Conservation (phyloP, 1,140 invertebrate species). For the Philotrypesis tridentata region DNA sequence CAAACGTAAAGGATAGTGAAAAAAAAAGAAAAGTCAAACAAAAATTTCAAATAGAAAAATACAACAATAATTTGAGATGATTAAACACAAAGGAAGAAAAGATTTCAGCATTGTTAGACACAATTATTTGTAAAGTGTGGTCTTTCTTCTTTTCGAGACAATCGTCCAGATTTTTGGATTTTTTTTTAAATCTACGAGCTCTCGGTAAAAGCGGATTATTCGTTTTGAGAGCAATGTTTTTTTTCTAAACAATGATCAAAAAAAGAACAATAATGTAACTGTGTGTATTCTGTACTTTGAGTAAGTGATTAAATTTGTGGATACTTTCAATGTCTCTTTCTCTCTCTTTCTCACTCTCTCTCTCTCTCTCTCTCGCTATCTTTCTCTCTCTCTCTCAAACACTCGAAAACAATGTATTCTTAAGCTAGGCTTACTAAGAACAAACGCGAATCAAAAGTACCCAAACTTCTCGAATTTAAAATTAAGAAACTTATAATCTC, state of each 20-base stretch:
- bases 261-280: not conserved
- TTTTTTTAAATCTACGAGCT: not conserved
- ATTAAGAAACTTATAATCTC: conserved; percentile 34
- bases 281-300: conserved; percentile 1
- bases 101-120: conserved; percentile 45
- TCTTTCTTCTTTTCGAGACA: conserved; percentile 38
- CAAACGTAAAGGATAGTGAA: conserved; percentile 37
- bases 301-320: not conserved
- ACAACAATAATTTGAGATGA: conserved; percentile 30
- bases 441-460: conserved; percentile 31
- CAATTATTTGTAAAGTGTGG: conserved; percentile 18
- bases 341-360: not conserved
- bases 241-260: not conserved
- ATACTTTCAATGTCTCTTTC: not conserved
- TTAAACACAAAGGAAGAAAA: conserved; percentile 50
- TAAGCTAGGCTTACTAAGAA: conserved; percentile 3
- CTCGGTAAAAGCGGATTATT: conserved; percentile 24
- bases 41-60: conserved; percentile 9
- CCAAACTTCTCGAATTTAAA: not conserved
- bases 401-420: not conserved
- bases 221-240: not conserved
- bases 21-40: conserved; percentile 42
- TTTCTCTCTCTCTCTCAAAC: not conserved
- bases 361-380: not conserved
- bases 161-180: not conserved